phyloP scores from a whole-genome alignment of 2,888 invertebrate species.

The Osmoderma eremita region DNA sequence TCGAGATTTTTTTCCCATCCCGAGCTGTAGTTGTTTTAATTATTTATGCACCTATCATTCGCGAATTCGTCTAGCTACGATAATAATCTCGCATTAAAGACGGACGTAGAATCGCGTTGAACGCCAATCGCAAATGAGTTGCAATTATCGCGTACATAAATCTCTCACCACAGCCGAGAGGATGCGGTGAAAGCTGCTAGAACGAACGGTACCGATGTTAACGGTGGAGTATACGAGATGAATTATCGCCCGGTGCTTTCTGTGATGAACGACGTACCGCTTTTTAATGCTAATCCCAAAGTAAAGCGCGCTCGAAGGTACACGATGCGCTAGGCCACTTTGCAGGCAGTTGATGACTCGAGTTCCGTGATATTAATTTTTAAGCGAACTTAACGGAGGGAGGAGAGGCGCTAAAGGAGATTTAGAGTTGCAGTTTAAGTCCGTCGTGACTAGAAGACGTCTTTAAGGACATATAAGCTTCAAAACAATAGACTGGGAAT shows the following conservation, averaged over 20 bases:
- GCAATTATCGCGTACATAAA: slow-evolving; percentile 29
- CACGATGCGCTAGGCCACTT: neutral
- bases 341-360: neutral
- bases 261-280: slow-evolving; percentile 13
- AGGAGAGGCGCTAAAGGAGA: neutral
- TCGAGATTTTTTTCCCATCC: slow-evolving; percentile 9
- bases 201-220: slow-evolving; percentile 25
- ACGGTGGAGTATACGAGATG: slow-evolving; percentile 11
- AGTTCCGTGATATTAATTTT: slow-evolving; percentile 15
- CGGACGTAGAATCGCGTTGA: neutral
- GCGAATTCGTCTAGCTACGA: too few species aligned
- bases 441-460: too few species aligned
- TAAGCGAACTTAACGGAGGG: neutral
- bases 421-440: neutral
- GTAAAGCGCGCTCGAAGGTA: slow-evolving; percentile 3
- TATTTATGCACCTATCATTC: too few species aligned
- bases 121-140: slow-evolving; percentile 13
- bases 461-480: too few species aligned
- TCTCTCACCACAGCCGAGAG: neutral
- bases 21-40: neutral
- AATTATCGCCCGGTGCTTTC: slow-evolving; percentile 27
- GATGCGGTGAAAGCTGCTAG: slow-evolving; percentile 25
- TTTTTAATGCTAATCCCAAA: slow-evolving; percentile 8
- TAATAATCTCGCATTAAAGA: too few species aligned
- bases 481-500: too few species aligned